phyloP scores from a whole-genome alignment of 2,113 vertebrate species.

The Pomatorhinus ruficollis region DNA sequence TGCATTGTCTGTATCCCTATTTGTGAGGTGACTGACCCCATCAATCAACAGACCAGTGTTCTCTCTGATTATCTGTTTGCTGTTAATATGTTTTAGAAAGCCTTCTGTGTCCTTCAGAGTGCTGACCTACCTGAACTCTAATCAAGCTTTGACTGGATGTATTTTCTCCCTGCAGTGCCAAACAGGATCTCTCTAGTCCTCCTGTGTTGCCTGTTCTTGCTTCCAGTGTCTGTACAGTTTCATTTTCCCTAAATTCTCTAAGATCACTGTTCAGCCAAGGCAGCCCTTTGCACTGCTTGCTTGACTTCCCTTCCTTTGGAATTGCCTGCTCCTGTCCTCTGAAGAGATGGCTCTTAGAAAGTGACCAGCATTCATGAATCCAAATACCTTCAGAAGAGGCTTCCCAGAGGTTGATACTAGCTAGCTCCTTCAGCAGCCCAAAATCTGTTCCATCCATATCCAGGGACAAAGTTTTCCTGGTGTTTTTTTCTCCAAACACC shows the following conservation, averaged over 20 bases:
- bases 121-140: neutral
- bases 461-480: neutral
- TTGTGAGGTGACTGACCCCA: neutral
- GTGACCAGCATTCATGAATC: neutral
- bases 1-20: neutral
- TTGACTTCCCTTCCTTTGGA: neutral
- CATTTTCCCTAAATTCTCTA: neutral
- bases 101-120: neutral
- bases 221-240: neutral
- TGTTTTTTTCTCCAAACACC: neutral
- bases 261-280: neutral
- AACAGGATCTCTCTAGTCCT: neutral
- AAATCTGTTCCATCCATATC: neutral
- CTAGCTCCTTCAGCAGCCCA: neutral
- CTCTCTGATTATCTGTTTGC: neutral
- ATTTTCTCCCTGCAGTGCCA: neutral
- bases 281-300: neutral
- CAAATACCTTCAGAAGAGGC: neutral
- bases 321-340: neutral
- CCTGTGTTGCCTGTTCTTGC: neutral
- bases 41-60: neutral
- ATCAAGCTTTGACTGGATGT: accelerated
- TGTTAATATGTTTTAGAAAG: neutral
- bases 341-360: neutral
- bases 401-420: neutral